phyloP scores from a whole-genome alignment of 2,797 vertebrate genomes.

The Micromesistius poutassou region DNA sequence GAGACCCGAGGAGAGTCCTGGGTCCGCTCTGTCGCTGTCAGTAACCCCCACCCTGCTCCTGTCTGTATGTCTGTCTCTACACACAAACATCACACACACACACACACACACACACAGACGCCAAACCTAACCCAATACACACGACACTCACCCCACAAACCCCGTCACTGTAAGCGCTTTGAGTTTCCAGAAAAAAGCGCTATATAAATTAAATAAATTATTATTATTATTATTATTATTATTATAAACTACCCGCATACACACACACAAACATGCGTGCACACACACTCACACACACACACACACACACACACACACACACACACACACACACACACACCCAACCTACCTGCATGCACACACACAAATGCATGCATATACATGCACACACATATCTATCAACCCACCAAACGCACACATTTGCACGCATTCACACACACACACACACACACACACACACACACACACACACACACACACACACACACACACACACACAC shows the following conservation, averaged over 20 bases:
- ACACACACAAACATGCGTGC: conserved; percentile 3
- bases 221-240: too few species aligned
- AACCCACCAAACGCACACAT: conserved; percentile 4
- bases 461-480: conserved; percentile 11
- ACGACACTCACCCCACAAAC: too few species aligned
- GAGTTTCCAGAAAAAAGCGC: too few species aligned
- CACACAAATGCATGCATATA: not conserved
- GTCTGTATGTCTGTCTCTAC: conserved; percentile 1
- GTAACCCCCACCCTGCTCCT: conserved; percentile 34
- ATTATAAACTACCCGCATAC: not conserved
- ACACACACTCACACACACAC: not conserved
- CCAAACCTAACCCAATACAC: too few species aligned
- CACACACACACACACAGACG: not conserved
- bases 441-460: not conserved
- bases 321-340: not conserved
- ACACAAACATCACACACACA: conserved; percentile 3
- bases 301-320: conserved; percentile 5
- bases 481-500: conserved; percentile 6
- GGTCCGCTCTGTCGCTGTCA: conserved; percentile 71
- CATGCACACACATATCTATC: conserved; percentile 12
- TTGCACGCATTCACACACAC: too few species aligned
- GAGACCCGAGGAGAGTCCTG: conserved; percentile 64
- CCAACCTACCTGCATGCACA: not conserved
- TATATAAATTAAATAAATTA: too few species aligned
- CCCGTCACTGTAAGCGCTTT: too few species aligned